A percentile compares a stretch with the other conserved stretches of the same genome.
Evolutionary conservation across 37 sponge, comb jelly and placozoan species (phyloP).

Genomic region (Mnemiopsis leidyi): DNA sequence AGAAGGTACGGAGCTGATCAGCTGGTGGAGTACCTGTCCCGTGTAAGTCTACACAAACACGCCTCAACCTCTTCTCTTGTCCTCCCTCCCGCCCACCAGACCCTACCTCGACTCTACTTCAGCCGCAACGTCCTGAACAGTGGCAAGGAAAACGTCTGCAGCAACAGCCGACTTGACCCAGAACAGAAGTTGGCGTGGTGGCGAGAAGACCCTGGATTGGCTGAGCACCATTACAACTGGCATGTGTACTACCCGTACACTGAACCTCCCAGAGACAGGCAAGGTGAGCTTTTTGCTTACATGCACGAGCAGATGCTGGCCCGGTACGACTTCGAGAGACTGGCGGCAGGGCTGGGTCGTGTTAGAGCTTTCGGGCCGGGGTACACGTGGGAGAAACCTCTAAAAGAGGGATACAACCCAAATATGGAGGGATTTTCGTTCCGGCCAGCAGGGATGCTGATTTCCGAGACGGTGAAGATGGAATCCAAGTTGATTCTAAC

Average conservation of each 20-base stretch:
- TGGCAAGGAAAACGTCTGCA: neutral
- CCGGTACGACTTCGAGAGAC: conserved; percentile 60
- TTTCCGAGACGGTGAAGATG: neutral
- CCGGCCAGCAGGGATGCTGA: neutral
- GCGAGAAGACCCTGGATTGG: conserved; percentile 43
- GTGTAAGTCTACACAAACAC: conserved; percentile 18
- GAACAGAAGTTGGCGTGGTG: conserved; percentile 46
- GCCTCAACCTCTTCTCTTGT: neutral
- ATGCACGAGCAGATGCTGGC: conserved; percentile 65
- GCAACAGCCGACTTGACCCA: neutral
- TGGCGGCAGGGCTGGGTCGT: neutral
- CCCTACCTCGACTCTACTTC: conserved; percentile 1
- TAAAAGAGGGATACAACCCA: conserved; percentile 53
- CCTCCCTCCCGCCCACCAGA: conserved; percentile 42
- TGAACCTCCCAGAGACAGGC: conserved; percentile 31
- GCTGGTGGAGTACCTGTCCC: conserved; percentile 3
- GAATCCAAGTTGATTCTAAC: neutral
- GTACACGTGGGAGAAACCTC: conserved; percentile 1
- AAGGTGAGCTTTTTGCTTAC: conserved; percentile 59
- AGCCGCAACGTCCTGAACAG: neutral
- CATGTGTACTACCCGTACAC: conserved; percentile 64
- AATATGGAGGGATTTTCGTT: conserved; percentile 7
- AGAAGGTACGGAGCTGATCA: neutral
- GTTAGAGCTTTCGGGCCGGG: conserved; percentile 43
- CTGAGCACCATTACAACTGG: conserved; percentile 57